phyloP scores from a whole-genome alignment of 2,797 vertebrate species.

The Scyliorhinus canicula region DNA sequence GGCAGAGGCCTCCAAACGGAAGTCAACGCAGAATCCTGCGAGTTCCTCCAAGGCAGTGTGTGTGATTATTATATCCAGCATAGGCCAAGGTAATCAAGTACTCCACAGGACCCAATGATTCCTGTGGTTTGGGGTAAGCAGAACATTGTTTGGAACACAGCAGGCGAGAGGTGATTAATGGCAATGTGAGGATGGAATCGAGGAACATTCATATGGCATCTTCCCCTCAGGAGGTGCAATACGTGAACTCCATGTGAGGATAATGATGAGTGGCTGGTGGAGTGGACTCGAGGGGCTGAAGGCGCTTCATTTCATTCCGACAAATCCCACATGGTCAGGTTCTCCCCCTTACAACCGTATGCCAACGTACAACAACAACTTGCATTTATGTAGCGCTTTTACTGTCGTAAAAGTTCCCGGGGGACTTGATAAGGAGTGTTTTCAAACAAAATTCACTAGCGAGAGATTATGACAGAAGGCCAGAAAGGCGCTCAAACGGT shows the following conservation, averaged over 20 bases:
- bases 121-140: neutral
- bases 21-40: no score
- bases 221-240: neutral
- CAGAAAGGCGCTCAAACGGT: neutral
- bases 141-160: neutral
- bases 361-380: neutral
- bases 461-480: neutral
- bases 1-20: no score
- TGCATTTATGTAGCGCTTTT: neutral
- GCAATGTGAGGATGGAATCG: neutral
- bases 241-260: neutral
- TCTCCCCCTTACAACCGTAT: neutral
- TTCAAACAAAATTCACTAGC: neutral
- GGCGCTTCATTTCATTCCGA: neutral
- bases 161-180: neutral
- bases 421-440: no score
- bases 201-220: neutral
- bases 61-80: neutral
- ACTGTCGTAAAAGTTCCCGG: neutral
- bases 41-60: neutral
- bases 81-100: neutral
- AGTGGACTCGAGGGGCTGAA: neutral
- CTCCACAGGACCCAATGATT: neutral
- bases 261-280: neutral
- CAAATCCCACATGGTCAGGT: neutral